phyloP scores from a whole-genome alignment of 2,888 invertebrate species.

The Andrena camellia region DNA sequence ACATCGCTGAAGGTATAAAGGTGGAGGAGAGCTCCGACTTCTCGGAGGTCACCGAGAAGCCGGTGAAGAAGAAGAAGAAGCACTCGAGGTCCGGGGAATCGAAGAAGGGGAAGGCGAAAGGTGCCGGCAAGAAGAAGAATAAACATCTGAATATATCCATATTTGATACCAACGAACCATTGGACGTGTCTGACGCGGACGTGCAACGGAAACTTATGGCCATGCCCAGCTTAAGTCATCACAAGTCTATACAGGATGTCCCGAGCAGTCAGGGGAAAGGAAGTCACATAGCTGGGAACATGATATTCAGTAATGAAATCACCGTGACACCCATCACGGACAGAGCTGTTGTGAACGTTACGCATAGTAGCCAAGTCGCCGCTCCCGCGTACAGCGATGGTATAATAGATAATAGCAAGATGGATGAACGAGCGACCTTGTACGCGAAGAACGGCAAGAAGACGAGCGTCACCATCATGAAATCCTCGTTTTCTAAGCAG shows the following conservation, averaged over 20 bases:
- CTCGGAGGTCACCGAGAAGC: slow-evolving; percentile 35
- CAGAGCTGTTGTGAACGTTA: slow-evolving; percentile 58
- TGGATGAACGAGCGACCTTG: slow-evolving; percentile 13
- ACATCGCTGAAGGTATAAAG: slow-evolving; percentile 32
- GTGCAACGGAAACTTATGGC: slow-evolving; percentile 79
- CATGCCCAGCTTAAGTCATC: slow-evolving; percentile 74
- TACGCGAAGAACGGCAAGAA: slow-evolving; percentile 36
- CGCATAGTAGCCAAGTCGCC: slow-evolving; percentile 29
- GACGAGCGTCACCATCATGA: background rate
- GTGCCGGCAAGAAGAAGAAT: slow-evolving; percentile 45
- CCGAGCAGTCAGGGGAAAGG: slow-evolving; percentile 52
- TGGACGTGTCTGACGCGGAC: slow-evolving; percentile 79
- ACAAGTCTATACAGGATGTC: slow-evolving; percentile 56
- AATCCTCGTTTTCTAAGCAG: slow-evolving; percentile 31
- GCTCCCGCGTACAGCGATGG: background rate
- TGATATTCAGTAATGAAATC: slow-evolving; percentile 60
- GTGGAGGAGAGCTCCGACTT: slow-evolving; percentile 47
- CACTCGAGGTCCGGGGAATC: slow-evolving; percentile 55
- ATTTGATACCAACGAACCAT: slow-evolving; percentile 62
- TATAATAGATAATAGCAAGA: background rate
- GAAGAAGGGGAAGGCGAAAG: slow-evolving; percentile 58
- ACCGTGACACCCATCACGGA: slow-evolving; percentile 55
- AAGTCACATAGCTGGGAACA: slow-evolving; percentile 54
- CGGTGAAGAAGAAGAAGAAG: slow-evolving; percentile 76
- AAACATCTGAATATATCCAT: slow-evolving; percentile 50